Base-by-base conservation (phyloP, 2,113 vertebrate genomes). In the Quiscalus mexicanus region DNA sequence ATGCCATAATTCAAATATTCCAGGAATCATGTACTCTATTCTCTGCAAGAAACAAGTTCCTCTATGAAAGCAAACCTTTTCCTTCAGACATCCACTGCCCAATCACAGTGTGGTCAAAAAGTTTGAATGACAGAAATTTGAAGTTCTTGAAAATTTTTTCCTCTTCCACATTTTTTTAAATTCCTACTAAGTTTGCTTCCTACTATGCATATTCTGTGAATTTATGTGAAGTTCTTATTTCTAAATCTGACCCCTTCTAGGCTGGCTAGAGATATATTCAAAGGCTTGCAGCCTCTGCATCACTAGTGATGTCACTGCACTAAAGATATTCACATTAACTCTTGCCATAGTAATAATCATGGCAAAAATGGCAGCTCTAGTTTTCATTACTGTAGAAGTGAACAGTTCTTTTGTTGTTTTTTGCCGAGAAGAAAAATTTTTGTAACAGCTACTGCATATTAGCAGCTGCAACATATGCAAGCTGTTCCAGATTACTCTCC, bases 1-100 rank as follows among this genome's bases (percentile, higher is more conserved):
- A 96, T 92, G 65, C 30, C 74, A 62, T 88, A 96, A 96, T 92
- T 96, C 71, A 96, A 83, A 91, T 71, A 55, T 91, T 67, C 27
- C 14, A 90, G 30, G 45, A 85, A 70, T 42, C 45, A 23, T 16
- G 77, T 94, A 86, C 79, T 94, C 87, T 94, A 28, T 93, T 96
- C 70, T 89, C 75, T 89, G 28, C 39, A 84, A 97, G 81, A 89
- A 95, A 84, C 60, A 92, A 87, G 27, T 65, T 91, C 35, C 41
- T 89, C 68, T 90, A 69, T 65, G 50, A 89, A 87, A 90, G 33
- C 56, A 75, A 69, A 10, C 12, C 1, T 84, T 47, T 56, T 83
- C 74, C 86, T 86, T 68, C 71, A 25, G 25, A 7, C 59, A 82
- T 77, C 21, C 49, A 89, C 39, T 87, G 58, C n/a, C 55, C 78